Evolutionary conservation across 2,888 invertebrate genomes (phyloP).

Genomic region (Osmoderma eremita): DNA sequence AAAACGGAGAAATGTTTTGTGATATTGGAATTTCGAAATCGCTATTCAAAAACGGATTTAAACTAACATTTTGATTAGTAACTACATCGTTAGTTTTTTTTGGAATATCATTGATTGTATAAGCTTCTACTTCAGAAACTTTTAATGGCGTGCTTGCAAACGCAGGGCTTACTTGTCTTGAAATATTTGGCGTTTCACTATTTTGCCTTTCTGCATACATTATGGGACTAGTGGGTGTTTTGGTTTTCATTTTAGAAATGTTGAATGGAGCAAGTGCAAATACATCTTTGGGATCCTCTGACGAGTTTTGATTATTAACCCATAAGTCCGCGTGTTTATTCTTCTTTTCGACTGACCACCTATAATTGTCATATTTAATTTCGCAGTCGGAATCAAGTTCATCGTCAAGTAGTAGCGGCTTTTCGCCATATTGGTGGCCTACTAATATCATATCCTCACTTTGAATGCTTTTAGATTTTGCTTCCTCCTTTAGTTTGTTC

Average conservation of each 20-base stretch:
- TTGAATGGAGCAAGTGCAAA: conserved; percentile 77
- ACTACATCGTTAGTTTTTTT: conserved; percentile 35
- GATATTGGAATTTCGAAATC: conserved; percentile 46
- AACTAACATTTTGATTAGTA: conserved; percentile 39
- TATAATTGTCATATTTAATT: conserved; percentile 53
- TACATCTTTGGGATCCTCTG: conserved; percentile 69
- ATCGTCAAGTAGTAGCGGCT: conserved; percentile 79
- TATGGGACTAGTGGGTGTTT: conserved; percentile 1
- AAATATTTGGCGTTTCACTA: conserved; percentile 40
- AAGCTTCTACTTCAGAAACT: conserved; percentile 16
- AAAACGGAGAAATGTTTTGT: conserved; percentile 55
- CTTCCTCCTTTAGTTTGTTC: conserved; percentile 63
- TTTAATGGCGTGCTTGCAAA: conserved; percentile 40
- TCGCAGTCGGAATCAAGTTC: conserved; percentile 75
- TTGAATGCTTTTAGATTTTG: conserved; percentile 50
- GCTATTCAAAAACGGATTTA: conserved; percentile 58
- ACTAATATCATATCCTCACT: conserved; percentile 71
- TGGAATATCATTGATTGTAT: conserved; percentile 22
- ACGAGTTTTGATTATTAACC: conserved; percentile 60
- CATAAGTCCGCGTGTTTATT: conserved; percentile 53
- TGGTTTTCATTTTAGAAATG: conserved; percentile 47
- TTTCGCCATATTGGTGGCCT: conserved; percentile 80
- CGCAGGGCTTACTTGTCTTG: conserved; percentile 39
- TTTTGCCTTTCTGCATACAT: conserved; percentile 6
- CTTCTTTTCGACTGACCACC: conserved; percentile 53